These are phyloP conservation scores for Eleutherodactylus coqui DNA, from an alignment of 2,797 vertebrate species.

Conservation along the genomic window DNA sequence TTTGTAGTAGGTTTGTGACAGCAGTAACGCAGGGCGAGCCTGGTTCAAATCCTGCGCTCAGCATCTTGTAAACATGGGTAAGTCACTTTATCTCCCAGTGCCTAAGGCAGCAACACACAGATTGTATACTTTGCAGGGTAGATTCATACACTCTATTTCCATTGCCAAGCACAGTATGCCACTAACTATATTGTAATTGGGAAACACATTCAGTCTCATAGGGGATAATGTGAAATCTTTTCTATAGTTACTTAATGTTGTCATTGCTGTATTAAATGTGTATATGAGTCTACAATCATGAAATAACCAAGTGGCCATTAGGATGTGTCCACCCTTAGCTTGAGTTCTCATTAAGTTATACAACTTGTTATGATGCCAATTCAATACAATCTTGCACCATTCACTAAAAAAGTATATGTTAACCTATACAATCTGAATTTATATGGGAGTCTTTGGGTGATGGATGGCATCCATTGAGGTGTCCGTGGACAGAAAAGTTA, in stretches of 20 bases:
- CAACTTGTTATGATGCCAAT: no score
- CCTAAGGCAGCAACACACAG: constrained; percentile 46
- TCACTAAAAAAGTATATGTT: no score
- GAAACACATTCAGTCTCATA: constrained; percentile 50
- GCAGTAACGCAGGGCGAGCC: not conserved
- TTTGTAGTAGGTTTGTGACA: not conserved
- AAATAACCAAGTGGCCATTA: constrained; percentile 7
- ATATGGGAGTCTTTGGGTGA: no score
- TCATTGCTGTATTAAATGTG: constrained; percentile 1
- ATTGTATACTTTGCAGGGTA: constrained; percentile 49
- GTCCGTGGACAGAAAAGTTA: no score
- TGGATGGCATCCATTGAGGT: no score
- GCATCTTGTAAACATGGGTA: constrained; percentile 31
- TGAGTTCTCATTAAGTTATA: no score
- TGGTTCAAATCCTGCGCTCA: constrained; percentile 14
- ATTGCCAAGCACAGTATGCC: constrained; percentile 49
- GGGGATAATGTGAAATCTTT: constrained; percentile 41
- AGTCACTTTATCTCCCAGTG: constrained; percentile 45
- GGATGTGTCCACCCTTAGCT: no score
- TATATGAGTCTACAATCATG: not conserved
- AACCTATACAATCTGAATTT: no score
- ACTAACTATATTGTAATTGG: constrained; percentile 60
- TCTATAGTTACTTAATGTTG: constrained; percentile 46
- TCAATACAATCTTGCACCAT: no score
- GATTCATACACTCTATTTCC: constrained; percentile 49